Conservation (phyloP, 1,140 invertebrate species). For the Neodiprion pinetum region DNA sequence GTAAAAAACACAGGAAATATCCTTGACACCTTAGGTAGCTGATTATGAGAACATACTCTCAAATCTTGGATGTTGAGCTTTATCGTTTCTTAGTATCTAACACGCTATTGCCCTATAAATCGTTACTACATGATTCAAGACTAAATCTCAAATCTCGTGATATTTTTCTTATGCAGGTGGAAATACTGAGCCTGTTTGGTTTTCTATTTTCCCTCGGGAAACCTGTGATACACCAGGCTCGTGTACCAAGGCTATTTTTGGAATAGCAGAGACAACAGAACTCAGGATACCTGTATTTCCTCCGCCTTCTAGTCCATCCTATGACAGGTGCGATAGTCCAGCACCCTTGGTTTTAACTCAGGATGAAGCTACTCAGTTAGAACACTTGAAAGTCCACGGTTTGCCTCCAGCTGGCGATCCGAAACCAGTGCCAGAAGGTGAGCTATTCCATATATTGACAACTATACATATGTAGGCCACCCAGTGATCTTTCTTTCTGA, state of each 20-base stretch:
- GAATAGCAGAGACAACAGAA: slow-evolving; percentile 61
- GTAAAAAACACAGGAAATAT: too few relatives aligned
- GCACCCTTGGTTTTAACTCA: slow-evolving; percentile 78
- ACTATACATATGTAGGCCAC: too few relatives aligned
- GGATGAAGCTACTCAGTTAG: slow-evolving; percentile 76
- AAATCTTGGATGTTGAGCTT: too few relatives aligned
- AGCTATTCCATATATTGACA: slow-evolving; percentile 38
- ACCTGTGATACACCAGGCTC: slow-evolving; percentile 67
- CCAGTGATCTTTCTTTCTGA: too few relatives aligned
- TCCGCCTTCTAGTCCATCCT: slow-evolving; percentile 66
- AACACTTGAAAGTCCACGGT: slow-evolving; percentile 76
- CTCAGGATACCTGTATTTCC: slow-evolving; percentile 70
- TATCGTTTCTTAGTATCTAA: too few relatives aligned
- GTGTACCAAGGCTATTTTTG: slow-evolving; percentile 59
- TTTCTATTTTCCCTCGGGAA: slow-evolving; percentile 70
- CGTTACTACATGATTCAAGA: background rate
- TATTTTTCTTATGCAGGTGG: slow-evolving; percentile 39
- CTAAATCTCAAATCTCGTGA: background rate
- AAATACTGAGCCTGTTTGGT: slow-evolving; percentile 64
- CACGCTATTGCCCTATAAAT: too few relatives aligned
- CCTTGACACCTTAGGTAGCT: too few relatives aligned
- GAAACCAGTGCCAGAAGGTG: slow-evolving; percentile 71
- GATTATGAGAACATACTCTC: too few relatives aligned
- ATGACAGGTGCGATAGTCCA: slow-evolving; percentile 77
- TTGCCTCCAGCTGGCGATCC: slow-evolving; percentile 72